Base-by-base conservation (phyloP, 2,888 invertebrate genomes). In the Fissipunctia ypsillon region DNA sequence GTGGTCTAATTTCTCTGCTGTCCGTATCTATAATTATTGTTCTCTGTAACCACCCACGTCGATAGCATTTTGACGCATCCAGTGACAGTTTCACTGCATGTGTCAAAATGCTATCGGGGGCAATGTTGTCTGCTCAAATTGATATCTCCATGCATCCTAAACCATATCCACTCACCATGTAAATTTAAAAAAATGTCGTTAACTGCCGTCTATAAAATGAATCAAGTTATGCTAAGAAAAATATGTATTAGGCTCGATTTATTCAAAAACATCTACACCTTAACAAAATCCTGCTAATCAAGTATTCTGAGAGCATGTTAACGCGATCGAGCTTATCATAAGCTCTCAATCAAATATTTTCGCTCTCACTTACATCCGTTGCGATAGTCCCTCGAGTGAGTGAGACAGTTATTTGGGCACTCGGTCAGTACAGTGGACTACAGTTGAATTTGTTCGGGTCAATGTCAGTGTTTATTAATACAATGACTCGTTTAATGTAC, bases 391-490 rank as follows among this genome's bases (percentile, higher is more conserved):
- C 2, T 35, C 1, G 74, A 50, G 59, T 48, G 66, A 84, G 45
- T n/a, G 81, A 78, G 79, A 73, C 56, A 67, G 3, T 57, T 54
- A 64, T 22, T 71, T 60, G 59, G 73, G 38, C 65, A 65, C 22
- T 84, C 79, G 81, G 81, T 84, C 84, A 83, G 68, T 76, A 83
- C 68, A 67, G 67, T 65, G 31, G 22, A 48, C 50, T 41, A 65
- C 67, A 60, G 48, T 78, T n/a, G 50, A 69, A 80, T 57, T 25
- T 76, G 69, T 22, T 35, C 73, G 64, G 84, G 84, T 89, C 88
- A 88, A 87, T 87, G 88, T 77, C 88, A 78, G 50, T 54, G 57
- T 76, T 76, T 77, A 71, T 72, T 79, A 72, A 72, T 80, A 80
- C 59, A 57, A 57, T 22, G 65, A 45, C 25, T 22, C 28, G 65